Conservation (phyloP, 2,113 vertebrate genomes). For the Notarius quadriscutis region DNA sequence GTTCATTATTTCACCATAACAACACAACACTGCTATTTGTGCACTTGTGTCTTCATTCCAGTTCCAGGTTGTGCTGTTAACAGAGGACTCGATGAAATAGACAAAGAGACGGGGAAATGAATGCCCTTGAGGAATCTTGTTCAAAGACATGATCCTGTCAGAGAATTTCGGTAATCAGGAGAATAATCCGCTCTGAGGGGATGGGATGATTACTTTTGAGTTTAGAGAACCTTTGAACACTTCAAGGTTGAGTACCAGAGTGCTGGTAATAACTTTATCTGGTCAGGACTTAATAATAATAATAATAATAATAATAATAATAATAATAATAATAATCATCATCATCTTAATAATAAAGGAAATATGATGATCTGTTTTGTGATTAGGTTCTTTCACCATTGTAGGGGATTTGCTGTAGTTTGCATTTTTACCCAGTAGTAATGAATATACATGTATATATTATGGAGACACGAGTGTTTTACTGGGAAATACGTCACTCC, state of each 20-base stretch:
- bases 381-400: not conserved
- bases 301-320: too few relatives aligned
- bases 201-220: not conserved
- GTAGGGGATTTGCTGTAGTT: not conserved
- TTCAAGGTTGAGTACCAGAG: not conserved
- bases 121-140: not conserved
- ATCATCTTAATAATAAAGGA: too few relatives aligned
- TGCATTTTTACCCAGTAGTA: not conserved
- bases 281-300: too few relatives aligned
- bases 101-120: not conserved
- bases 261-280: not conserved
- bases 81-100: not conserved
- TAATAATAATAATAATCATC: too few relatives aligned
- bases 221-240: not conserved
- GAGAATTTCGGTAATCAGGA: not conserved
- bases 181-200: not conserved
- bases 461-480: not conserved
- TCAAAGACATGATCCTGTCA: not conserved
- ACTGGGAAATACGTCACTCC: too few relatives aligned
- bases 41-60: not conserved
- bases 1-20: not conserved
- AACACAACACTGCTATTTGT: not conserved
- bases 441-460: not conserved
- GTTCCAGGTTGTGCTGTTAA: not conserved
- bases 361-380: not conserved